Evolutionary conservation across 2,888 invertebrate species (phyloP), one percentile per base, ranked within the genome.

Genomic region (Agonopterix alstromeriana): DNA sequence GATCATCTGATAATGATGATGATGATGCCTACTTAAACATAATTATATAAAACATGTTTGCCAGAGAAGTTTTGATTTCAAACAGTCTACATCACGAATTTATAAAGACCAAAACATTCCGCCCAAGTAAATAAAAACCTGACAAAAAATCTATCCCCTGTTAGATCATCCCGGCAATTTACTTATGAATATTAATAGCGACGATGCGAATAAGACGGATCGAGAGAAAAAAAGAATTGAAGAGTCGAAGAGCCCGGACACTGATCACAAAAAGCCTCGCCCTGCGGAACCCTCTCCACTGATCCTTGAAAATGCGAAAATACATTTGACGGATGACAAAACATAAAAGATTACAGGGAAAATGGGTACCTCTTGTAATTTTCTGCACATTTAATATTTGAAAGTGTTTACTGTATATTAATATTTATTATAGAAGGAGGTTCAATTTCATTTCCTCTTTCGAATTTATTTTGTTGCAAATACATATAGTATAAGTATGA

Each of bases 181-280:
- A 79, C 83, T 86, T 84, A 86, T 86, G 84, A 86, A 86, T 86
- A 86, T 87, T 86, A 86, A 87, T 80, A 68, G 75, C 72, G 65
- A 65, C 67, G 76, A 70, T 71, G 68, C 63, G 65, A 67, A 73
- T 65, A 70, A 70, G 66, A 67, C 56, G 59, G 60, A 53, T 55
- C 56, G 64, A 65, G 67, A 67, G 65, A 71, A 64, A 67, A 62
- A 57, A 65, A 62, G 59, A 58, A 58, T 63, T 63, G 60, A 62
- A 63, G 62, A 62, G 58, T 65, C 60, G 57, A 65, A 61, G 60
- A 64, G 55, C 60, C 58, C 61, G 66, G 66, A 80, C 83, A 73
- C 82, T 62, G 65, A 62, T 70, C 65, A 82, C 84, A 82, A 82
- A 82, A 78, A 73, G 68, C 67, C 64, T 61, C 64, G 65, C 62